These are phyloP conservation scores for Plagodis dolabraria DNA, from an alignment of 2,888 invertebrate genomes.

Conservation along the genomic window DNA sequence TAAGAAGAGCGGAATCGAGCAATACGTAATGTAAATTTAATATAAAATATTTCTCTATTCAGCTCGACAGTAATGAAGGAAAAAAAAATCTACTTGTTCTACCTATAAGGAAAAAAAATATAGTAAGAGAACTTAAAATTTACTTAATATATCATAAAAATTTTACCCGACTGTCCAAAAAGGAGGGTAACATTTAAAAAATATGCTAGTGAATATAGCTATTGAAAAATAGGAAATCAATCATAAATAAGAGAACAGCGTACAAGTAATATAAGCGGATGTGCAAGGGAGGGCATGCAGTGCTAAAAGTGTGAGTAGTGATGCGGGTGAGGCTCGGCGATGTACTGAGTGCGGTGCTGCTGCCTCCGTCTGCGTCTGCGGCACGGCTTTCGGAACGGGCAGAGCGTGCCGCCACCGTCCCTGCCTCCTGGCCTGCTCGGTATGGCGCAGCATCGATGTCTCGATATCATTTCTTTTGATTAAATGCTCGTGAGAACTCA, in stretches of 20 bases:
- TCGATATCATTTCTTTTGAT: constrained; percentile 78
- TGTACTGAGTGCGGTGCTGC: constrained; percentile 47
- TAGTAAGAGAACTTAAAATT: constrained; percentile 20
- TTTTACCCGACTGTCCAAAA: too few species aligned
- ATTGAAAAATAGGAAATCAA: neutral
- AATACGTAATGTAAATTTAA: constrained; percentile 12
- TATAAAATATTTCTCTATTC: constrained; percentile 44
- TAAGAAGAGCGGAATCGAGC: constrained; percentile 56
- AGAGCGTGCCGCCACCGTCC: constrained; percentile 71
- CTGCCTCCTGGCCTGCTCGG: constrained; percentile 81
- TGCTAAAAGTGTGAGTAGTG: constrained; percentile 46
- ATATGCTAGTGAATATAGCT: constrained; percentile 3
- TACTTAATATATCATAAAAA: constrained; percentile 3
- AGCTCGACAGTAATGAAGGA: constrained; percentile 57
- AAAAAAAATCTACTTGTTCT: constrained; percentile 65
- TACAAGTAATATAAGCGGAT: constrained; percentile 13
- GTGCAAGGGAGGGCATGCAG: constrained; percentile 33
- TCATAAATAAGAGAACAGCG: constrained; percentile 3
- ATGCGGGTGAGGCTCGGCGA: constrained; percentile 55
- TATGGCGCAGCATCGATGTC: constrained; percentile 76
- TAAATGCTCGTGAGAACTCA: constrained; percentile 84
- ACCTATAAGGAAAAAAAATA: constrained; percentile 44
- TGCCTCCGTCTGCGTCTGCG: constrained; percentile 28
- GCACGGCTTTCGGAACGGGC: constrained; percentile 51
- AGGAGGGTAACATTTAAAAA: neutral